Conservation (phyloP, 2,113 vertebrate species). For the Bucco capensis region DNA sequence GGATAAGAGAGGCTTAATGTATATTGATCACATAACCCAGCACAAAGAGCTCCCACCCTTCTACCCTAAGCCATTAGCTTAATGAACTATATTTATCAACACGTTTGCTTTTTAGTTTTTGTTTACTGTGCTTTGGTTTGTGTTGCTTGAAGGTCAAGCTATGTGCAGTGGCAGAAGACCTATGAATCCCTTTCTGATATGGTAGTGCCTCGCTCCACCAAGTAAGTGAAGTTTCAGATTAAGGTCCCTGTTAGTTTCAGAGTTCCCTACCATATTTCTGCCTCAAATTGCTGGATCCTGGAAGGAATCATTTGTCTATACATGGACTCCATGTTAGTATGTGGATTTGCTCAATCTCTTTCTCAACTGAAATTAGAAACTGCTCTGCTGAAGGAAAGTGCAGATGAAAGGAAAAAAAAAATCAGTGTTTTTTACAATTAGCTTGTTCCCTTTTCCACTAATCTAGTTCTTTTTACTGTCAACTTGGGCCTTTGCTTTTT, state of each 20-base stretch:
- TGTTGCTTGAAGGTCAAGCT: constrained; percentile 75
- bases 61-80: background rate
- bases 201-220: constrained; percentile 95
- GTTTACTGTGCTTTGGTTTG: background rate
- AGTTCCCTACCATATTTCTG: background rate
- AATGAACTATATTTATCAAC: background rate
- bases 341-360: background rate
- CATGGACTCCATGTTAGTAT: background rate
- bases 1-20: background rate
- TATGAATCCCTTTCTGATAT: constrained; percentile 92
- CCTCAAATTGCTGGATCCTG: background rate
- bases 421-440: background rate
- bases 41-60: background rate
- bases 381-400: background rate
- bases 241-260: background rate
- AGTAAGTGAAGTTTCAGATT: constrained; percentile 74
- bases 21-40: background rate
- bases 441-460: background rate
- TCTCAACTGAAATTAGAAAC: background rate
- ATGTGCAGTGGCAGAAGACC: constrained; percentile 85
- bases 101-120: background rate
- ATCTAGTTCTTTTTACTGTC: background rate
- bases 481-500: background rate
- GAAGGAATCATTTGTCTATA: background rate
- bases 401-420: background rate